Evolutionary conservation across 2,797 vertebrate species (phyloP).

Genomic region (Mastacembelus armatus): DNA sequence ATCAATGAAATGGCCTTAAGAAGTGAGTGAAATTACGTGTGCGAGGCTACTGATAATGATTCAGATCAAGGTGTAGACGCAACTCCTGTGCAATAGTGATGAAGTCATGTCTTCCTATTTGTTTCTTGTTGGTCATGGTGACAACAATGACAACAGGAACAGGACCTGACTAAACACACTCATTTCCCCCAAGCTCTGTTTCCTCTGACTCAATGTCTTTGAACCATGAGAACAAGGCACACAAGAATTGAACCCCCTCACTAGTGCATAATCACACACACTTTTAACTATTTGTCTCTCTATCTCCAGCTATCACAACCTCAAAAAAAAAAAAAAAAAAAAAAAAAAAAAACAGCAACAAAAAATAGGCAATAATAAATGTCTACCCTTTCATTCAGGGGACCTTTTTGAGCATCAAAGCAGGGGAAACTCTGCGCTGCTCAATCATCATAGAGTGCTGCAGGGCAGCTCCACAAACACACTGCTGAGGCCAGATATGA

Average conservation of each 20-base stretch:
- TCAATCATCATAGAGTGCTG: constrained; percentile 69
- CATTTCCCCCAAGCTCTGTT: constrained; percentile 74
- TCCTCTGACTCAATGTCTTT: constrained; percentile 77
- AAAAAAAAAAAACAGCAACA: constrained; percentile 23
- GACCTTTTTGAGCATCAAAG: constrained; percentile 72
- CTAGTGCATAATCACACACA: not conserved
- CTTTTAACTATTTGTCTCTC: not conserved
- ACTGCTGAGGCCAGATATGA: constrained; percentile 58
- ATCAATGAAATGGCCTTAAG: not conserved
- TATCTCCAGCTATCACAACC: too few species aligned
- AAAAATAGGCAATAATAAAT: constrained; percentile 28
- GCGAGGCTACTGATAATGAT: constrained; percentile 2
- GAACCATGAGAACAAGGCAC: constrained; percentile 35
- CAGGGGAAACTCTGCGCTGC: constrained; percentile 53
- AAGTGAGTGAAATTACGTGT: too few species aligned
- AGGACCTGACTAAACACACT: constrained; percentile 72
- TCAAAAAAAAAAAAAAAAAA: constrained; percentile 16
- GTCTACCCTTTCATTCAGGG: constrained; percentile 44
- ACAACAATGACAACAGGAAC: constrained; percentile 76
- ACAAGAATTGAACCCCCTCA: constrained; percentile 15
- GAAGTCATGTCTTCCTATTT: constrained; percentile 52
- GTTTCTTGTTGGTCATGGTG: constrained; percentile 45
- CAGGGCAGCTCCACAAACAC: constrained; percentile 70
- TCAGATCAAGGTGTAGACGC: constrained; percentile 28
- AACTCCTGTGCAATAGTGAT: constrained; percentile 12